Conservation (phyloP, 2,797 vertebrate species). For the Fratercula arctica region DNA sequence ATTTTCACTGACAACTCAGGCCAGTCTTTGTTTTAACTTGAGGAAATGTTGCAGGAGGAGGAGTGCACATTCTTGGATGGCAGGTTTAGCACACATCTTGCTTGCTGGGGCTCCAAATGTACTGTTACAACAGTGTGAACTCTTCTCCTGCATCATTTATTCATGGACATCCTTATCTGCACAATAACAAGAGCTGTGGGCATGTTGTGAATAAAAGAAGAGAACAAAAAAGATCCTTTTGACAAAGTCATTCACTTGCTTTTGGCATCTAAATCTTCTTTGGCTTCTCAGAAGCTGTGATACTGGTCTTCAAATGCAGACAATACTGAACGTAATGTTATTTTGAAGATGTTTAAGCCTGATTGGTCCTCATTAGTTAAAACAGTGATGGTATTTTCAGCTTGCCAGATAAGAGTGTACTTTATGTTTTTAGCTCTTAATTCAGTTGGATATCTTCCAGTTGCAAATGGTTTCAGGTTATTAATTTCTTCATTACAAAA, state of each 20-base stretch:
- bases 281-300: background rate
- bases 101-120: background rate
- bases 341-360: slow-evolving; percentile 15
- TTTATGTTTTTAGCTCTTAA: background rate
- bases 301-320: background rate
- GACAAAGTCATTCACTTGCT: background rate
- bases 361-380: background rate
- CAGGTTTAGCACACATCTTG: background rate
- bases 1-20: background rate
- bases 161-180: background rate
- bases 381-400: background rate
- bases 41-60: background rate
- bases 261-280: background rate
- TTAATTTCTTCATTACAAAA: background rate
- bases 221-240: background rate
- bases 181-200: background rate
- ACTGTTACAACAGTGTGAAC: background rate
- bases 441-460: background rate
- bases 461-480: slow-evolving; percentile 1
- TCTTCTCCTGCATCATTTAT: background rate
- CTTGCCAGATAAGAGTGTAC: background rate
- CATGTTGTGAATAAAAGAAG: background rate
- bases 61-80: background rate
- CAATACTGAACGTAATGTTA: background rate
- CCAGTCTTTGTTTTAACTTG: background rate